Conservation (phyloP, 2,797 vertebrate genomes). For the Pogonophryne albipinna region DNA sequence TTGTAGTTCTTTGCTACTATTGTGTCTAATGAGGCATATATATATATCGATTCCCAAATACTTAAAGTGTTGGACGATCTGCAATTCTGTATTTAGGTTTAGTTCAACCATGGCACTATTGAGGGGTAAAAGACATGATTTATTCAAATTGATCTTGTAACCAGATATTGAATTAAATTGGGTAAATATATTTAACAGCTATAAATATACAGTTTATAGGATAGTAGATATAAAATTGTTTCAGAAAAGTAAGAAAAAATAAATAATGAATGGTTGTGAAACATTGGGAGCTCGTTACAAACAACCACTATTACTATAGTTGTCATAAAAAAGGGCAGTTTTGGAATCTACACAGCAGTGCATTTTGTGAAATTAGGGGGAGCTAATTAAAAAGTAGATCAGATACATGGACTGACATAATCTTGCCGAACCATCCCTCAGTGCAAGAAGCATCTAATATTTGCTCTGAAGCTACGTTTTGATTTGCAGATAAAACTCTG, state of each 20-base stretch:
- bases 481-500: constrained; percentile 39
- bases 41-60: no score
- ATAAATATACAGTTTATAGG: not conserved
- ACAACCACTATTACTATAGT: not conserved
- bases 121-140: no score
- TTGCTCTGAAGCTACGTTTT: constrained; percentile 39
- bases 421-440: constrained; percentile 38
- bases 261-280: constrained; percentile 21
- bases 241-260: constrained; percentile 5
- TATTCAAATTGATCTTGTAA: no score
- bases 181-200: no score
- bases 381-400: constrained; percentile 43
- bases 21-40: no score
- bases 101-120: no score
- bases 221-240: not conserved
- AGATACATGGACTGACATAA: constrained; percentile 47
- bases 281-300: constrained; percentile 20
- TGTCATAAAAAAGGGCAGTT: constrained; percentile 23
- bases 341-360: constrained; percentile 20
- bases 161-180: no score
- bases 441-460: constrained; percentile 22
- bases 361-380: constrained; percentile 33
- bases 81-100: no score
- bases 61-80: no score
- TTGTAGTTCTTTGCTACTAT: no score